Evolutionary conservation across 1,140 invertebrate genomes (phyloP), one percentile per base, ranked within the genome.

Genomic region (Drosophila guanche): DNA sequence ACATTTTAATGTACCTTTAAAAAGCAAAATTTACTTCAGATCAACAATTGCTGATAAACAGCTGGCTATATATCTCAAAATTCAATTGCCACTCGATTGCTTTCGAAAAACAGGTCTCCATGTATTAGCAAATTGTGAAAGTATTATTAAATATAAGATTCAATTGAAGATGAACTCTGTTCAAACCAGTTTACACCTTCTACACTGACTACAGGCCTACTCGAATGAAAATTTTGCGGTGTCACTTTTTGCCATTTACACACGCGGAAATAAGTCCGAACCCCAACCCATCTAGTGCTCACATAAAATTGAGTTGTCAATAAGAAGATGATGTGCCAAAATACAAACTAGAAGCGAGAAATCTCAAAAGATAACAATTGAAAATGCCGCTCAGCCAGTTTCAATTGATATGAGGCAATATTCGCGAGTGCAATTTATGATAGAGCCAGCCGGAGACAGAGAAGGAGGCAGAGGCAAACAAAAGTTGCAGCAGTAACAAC

Each of bases 351-450:
- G 50, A 25, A 55, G 40, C 41, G 45, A 76, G 51, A 70, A 55
- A 50, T 68, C 73, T 81, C 68, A 88, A 86, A 68, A 61, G 75
- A 75, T 45, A 52, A 66, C 62, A 68, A 51, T 56, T 72, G 56
- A 80, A 41, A 57, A 25, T 20, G 59, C 59, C 56, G 55, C 50
- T 46, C 41, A 61, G 53, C 50, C 63, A 83, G 63, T 76, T 88
- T 72, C 75, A 76, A 88, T 88, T 83, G 84, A 69, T 69, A 76
- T 88, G 79, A 55, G 47, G 83, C 75, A 88, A 88, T 83, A 46
- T 23, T 37, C 40, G n/a, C 10, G 43, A 48, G 75, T 33, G 76
- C 80, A 85, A 85, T 84, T 84, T 84, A 84, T 84, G 79, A 85
- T 83, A 71, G 67, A 56, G 72, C 59, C 76, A 63, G 72, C 62